Evolutionary conservation across 2,113 vertebrate genomes (phyloP).

Genomic region (Callaeas wilsoni): DNA sequence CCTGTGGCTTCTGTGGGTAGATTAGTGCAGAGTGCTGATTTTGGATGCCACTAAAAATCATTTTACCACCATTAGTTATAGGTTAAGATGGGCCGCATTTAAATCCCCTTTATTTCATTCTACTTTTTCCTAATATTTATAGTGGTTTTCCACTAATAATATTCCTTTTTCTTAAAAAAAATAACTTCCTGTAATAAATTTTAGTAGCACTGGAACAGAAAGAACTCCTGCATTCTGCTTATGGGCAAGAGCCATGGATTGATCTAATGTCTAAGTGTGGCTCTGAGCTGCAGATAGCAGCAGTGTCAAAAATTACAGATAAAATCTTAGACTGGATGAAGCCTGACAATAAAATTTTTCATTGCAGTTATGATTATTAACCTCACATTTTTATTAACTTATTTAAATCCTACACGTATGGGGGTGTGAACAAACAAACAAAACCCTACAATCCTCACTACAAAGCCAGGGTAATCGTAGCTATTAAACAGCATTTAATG

Average conservation of each 20-base stretch:
- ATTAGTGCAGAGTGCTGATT: not conserved
- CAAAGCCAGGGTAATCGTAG: not conserved
- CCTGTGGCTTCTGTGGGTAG: not conserved
- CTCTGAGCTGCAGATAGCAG: not conserved
- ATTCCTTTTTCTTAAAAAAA: not conserved
- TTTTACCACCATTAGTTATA: not conserved
- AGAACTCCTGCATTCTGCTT: not conserved
- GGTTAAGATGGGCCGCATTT: not conserved
- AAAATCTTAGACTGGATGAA: not conserved
- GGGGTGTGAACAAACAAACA: fast-evolving
- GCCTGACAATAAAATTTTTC: not conserved
- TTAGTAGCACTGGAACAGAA: not conserved
- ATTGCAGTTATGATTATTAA: not conserved
- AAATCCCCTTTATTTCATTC: not conserved
- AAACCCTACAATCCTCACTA: not conserved
- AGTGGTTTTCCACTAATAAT: not conserved
- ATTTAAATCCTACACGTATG: not conserved
- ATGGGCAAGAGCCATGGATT: not conserved
- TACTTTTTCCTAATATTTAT: not conserved
- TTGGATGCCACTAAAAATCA: not conserved
- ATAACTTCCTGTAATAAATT: not conserved
- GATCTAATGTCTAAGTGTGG: not conserved
- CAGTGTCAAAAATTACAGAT: not conserved
- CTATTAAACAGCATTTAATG: not conserved
- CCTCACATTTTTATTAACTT: not conserved